Evolutionary conservation across 2,113 vertebrate species (phyloP).

Genomic region (Rynchops niger): DNA sequence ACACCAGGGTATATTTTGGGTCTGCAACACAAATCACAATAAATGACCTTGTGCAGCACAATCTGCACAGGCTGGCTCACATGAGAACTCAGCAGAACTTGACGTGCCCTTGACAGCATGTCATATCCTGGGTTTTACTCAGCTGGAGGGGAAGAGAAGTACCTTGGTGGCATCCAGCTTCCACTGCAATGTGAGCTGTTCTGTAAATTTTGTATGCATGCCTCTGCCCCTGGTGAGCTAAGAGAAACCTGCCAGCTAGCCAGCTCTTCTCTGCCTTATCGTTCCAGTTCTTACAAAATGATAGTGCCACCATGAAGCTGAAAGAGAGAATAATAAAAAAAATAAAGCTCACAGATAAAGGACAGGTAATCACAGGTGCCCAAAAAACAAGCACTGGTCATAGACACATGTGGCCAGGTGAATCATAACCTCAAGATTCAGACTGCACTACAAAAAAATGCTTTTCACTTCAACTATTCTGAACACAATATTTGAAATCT

Average conservation of each 20-base stretch:
- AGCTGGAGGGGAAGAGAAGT: background rate
- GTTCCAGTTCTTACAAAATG: background rate
- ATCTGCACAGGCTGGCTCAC: background rate
- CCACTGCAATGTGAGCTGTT: background rate
- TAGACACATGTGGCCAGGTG: background rate
- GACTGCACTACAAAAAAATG: background rate
- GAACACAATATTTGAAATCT: background rate
- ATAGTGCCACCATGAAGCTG: background rate
- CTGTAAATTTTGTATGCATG: background rate
- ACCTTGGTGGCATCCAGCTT: background rate
- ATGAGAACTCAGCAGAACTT: background rate
- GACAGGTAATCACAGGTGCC: background rate
- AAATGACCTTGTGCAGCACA: background rate
- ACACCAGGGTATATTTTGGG: background rate
- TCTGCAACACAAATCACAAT: accelerated
- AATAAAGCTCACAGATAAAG: background rate
- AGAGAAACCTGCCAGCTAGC: background rate
- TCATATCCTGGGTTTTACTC: background rate
- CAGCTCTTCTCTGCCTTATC: background rate
- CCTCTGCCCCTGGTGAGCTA: background rate
- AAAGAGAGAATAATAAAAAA: background rate
- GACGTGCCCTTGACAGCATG: background rate
- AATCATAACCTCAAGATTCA: background rate
- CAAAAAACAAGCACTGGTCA: background rate
- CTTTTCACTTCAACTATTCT: background rate